phyloP scores from a whole-genome alignment of 2,888 invertebrate species.

The Phaonia tiefii region DNA sequence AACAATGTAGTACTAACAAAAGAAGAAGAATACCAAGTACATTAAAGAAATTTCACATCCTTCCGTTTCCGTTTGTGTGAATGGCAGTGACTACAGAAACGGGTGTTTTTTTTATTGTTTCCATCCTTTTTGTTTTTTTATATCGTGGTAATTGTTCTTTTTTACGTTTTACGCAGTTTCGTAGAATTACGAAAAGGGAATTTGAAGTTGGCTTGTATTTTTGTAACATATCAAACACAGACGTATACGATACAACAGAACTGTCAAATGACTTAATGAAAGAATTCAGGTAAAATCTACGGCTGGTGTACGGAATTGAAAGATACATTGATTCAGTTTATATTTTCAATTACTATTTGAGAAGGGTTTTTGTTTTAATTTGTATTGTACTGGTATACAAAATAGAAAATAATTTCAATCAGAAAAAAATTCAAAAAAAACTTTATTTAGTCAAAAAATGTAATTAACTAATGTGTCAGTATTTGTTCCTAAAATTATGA shows the following conservation, averaged over 20 bases:
- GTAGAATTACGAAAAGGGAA: too few species aligned
- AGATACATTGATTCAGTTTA: too few species aligned
- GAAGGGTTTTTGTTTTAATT: too few species aligned
- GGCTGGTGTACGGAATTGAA: too few species aligned
- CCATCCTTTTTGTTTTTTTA: not conserved
- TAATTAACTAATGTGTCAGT: too few species aligned
- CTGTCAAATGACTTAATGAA: conserved; percentile 13
- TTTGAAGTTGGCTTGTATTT: not conserved
- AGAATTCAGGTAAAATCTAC: not conserved
- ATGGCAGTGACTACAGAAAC: not conserved
- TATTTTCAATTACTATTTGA: too few species aligned
- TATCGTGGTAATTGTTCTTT: not conserved
- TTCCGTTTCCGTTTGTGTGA: conserved; percentile 24
- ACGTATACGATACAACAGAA: too few species aligned
- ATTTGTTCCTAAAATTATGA: too few species aligned
- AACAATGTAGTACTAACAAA: not conserved
- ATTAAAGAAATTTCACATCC: conserved; percentile 5
- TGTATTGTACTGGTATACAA: too few species aligned
- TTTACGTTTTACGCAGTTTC: not conserved
- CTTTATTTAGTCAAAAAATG: too few species aligned
- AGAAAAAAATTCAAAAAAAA: too few species aligned
- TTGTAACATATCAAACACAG: not conserved
- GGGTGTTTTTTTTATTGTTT: not conserved
- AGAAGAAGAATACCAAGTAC: conserved; percentile 27
- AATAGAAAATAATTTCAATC: too few species aligned